phyloP scores from a whole-genome alignment of 2,797 vertebrate species.

The Pseudomugil tenellus region DNA sequence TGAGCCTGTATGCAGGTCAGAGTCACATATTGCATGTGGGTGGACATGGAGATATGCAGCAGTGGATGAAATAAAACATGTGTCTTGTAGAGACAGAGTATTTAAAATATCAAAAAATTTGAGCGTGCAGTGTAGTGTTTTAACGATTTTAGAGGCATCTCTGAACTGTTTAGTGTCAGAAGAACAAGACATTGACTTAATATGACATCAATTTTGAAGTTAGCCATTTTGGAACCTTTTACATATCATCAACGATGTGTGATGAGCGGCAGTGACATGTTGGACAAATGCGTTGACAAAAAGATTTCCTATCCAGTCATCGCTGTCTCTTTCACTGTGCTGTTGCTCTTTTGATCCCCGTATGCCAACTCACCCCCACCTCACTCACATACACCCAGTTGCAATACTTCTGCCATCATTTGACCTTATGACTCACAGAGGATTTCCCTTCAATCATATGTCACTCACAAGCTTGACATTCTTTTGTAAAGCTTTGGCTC shows the following conservation, averaged over 20 bases:
- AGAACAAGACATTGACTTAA: slow-evolving; percentile 13
- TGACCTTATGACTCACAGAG: slow-evolving; percentile 62
- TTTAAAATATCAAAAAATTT: slow-evolving; percentile 1
- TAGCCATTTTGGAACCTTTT: slow-evolving; percentile 48
- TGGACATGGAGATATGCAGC: background rate
- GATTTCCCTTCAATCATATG: slow-evolving; percentile 39
- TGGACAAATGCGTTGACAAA: slow-evolving; percentile 42
- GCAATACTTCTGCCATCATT: slow-evolving; percentile 36
- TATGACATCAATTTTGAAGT: slow-evolving; percentile 47
- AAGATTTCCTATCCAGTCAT: slow-evolving; percentile 24
- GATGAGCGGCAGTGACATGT: slow-evolving; percentile 31
- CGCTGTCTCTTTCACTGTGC: slow-evolving; percentile 15
- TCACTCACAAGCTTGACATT: slow-evolving; percentile 49
- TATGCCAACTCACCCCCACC: background rate
- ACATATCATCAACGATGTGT: slow-evolving; percentile 36
- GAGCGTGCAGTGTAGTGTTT: background rate
- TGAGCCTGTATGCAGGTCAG: slow-evolving; percentile 30
- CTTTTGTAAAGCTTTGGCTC: slow-evolving; percentile 36
- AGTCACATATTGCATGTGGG: slow-evolving; percentile 1
- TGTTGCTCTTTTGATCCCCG: slow-evolving; percentile 20
- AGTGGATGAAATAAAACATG: background rate
- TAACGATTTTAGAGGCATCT: slow-evolving; percentile 17
- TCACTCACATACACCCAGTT: background rate
- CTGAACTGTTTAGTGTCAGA: slow-evolving; percentile 16
- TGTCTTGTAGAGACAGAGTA: slow-evolving; percentile 9